A percentile compares a stretch with the other conserved stretches of the same genome.
Evolutionary conservation across 2,888 invertebrate genomes (phyloP).

Genomic region (Mesoligia furuncula): DNA sequence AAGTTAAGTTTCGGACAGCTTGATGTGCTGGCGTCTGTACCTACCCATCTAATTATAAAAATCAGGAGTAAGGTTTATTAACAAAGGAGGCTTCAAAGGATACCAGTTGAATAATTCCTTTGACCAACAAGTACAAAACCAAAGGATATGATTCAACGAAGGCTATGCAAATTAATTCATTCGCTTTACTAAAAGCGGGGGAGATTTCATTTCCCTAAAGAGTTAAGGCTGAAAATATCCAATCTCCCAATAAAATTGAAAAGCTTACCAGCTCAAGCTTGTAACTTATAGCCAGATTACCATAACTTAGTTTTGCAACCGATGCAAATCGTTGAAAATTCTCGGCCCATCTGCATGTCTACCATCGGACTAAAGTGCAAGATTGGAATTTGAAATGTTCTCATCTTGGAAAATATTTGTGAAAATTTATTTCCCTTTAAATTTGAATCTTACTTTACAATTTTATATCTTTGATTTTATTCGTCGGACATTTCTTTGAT

Average conservation of each 20-base stretch:
- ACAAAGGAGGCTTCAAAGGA: slow-evolving; percentile 33
- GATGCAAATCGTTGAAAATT: slow-evolving; percentile 85
- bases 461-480: slow-evolving; percentile 56
- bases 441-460: slow-evolving; percentile 56
- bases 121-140: slow-evolving; percentile 60
- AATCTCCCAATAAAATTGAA: slow-evolving; percentile 81
- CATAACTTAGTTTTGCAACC: slow-evolving; percentile 84
- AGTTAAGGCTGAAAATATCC: slow-evolving; percentile 68
- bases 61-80: slow-evolving; percentile 15
- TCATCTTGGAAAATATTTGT: slow-evolving; percentile 75
- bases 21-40: too few species aligned
- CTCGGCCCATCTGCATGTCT: slow-evolving; percentile 82
- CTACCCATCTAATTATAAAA: background rate
- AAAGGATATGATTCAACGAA: slow-evolving; percentile 67
- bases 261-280: slow-evolving; percentile 77
- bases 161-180: slow-evolving; percentile 64
- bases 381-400: slow-evolving; percentile 85
- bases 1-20: too few species aligned
- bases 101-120: slow-evolving; percentile 54
- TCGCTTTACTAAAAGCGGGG: slow-evolving; percentile 67
- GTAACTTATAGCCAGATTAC: slow-evolving; percentile 85
- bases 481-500: slow-evolving; percentile 28
- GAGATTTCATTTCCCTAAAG: slow-evolving; percentile 71
- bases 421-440: slow-evolving; percentile 72
- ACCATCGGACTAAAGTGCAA: slow-evolving; percentile 80